Base-by-base conservation (phyloP, 2,888 invertebrate genomes). In the Caprella mutica region DNA sequence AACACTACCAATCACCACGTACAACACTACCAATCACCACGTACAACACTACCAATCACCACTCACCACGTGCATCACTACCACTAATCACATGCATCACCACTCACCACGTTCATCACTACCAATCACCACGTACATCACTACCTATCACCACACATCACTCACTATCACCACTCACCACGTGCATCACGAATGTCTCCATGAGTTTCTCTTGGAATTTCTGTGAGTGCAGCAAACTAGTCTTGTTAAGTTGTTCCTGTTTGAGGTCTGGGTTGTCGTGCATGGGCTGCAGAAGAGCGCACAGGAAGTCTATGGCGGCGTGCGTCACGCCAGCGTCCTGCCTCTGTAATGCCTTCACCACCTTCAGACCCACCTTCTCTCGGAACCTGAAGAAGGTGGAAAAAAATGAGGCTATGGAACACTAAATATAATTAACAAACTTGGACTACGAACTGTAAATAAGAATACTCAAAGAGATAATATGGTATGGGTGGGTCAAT, bases 251-350 rank as follows among this genome's bases (percentile, higher is more conserved):
- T 73, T 99, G 98, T 71, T 99, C 98, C 74, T 96, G 94, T 63
- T 93, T 78, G 50, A 99, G 77, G 75, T 99, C 97, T 68, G 92
- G 94, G 72, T 96, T 91, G 66, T 89, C 85, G 68, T 81, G 80
- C 87, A 98, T 97, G 1, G 98, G 98, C 77, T 94, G 96, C 90
- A 98, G 91, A 26, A 99, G 78, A 17, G 97, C 92, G 73, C 93
- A 94, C 61, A 97, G 83, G 76, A 96, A 93, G 76, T 98, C 97
- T 55, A 98, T 81, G 4, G 96, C 94, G 3, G 97, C 90, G 76
- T 97, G 92, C 14, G 93, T 87, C 27, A 96, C 86, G 8, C 90
- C 92, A 66, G 85, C 81, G 69, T 90, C 84, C 66, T 90, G 88
- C 67, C 86, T 79, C 55, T 90, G 84, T 59, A 99, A 74, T 1